These are phyloP conservation scores for Oreocharis arfaki DNA, from an alignment of 2,113 vertebrate genomes.

Conservation along the genomic window DNA sequence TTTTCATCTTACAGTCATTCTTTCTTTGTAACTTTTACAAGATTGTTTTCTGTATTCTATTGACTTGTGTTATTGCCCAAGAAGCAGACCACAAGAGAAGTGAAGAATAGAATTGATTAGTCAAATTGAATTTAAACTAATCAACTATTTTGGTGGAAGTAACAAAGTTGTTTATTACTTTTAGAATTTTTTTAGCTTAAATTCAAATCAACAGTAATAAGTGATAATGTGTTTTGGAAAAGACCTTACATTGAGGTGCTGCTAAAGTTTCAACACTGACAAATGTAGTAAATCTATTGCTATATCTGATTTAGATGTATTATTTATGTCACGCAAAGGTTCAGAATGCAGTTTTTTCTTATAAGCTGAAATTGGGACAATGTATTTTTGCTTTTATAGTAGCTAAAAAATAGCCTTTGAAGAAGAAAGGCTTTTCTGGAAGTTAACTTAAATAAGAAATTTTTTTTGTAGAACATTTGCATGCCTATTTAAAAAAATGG, in stretches of 20 bases:
- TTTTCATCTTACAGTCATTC: background rate
- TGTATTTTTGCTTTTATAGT: background rate
- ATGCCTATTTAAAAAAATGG: constrained; percentile 35
- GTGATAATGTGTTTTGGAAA: background rate
- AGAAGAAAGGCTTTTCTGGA: background rate
- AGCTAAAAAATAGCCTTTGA: background rate
- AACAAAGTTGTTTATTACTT: background rate
- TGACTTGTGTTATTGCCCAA: background rate
- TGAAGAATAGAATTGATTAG: background rate
- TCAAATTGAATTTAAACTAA: background rate
- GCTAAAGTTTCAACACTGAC: background rate
- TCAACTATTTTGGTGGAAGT: background rate
- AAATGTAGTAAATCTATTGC: background rate
- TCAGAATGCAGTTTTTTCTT: background rate
- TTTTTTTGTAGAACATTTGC: background rate
- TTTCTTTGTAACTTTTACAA: background rate
- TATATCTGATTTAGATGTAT: background rate
- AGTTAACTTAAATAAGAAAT: background rate
- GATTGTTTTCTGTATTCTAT: background rate
- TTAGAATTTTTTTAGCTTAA: background rate
- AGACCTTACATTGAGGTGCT: background rate
- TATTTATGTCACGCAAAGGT: background rate
- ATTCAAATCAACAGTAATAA: background rate
- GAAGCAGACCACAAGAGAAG: background rate
- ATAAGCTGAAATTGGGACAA: background rate